A percentile compares a stretch with the other conserved stretches of the same genome.
phyloP scores from a whole-genome alignment of 2,888 invertebrate genomes.

The Zelleria hepariella region DNA sequence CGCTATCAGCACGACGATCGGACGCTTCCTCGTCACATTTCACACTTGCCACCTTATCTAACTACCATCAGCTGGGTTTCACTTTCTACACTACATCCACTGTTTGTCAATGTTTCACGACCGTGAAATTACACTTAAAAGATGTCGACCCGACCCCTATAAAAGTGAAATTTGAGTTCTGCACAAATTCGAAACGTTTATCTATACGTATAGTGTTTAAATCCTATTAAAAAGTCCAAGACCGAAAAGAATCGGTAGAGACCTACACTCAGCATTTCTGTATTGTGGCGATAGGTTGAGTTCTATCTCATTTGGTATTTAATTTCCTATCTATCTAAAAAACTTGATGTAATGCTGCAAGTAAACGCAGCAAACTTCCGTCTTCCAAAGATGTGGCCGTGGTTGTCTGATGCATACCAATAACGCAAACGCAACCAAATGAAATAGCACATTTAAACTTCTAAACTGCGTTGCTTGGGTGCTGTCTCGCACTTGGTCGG shows the following conservation, averaged over 20 bases:
- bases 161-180: no score
- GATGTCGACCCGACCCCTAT: not conserved
- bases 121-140: conserved; percentile 19
- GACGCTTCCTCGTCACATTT: not conserved
- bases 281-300: no score
- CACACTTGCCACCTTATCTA: not conserved
- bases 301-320: no score
- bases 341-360: conserved; percentile 58
- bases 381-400: conserved; percentile 39
- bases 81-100: not conserved
- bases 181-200: no score
- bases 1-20: not conserved
- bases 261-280: no score
- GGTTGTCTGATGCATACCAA: conserved; percentile 11
- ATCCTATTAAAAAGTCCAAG: no score
- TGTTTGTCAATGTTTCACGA: no score
- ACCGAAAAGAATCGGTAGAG: no score
- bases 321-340: conserved; percentile 35
- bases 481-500: not conserved
- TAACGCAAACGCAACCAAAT: not conserved
- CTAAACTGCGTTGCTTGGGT: not conserved
- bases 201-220: no score
- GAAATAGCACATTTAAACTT: not conserved
- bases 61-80: not conserved
- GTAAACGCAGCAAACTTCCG: conserved; percentile 46